A percentile compares a stretch with the other conserved stretches of the same genome.
Evolutionary conservation across 2,113 vertebrate genomes (phyloP).

Genomic region (Gila orcuttii): DNA sequence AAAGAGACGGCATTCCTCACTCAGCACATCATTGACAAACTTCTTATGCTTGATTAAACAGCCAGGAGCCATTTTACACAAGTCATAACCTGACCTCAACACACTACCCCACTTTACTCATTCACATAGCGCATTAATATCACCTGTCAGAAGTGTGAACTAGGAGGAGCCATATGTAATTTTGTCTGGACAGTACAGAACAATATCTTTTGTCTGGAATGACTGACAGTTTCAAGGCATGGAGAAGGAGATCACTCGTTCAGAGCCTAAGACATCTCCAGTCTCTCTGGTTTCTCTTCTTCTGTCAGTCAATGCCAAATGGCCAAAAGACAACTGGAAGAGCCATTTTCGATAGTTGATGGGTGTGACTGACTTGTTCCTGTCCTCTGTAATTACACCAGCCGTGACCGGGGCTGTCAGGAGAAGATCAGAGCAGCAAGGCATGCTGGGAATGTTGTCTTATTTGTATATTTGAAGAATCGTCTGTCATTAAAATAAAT

Average conservation of each 20-base stretch:
- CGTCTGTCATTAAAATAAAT: not conserved
- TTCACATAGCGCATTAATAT: constrained; percentile 6
- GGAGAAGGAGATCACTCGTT: not conserved
- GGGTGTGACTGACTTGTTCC: constrained; percentile 45
- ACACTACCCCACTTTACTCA: constrained; percentile 16
- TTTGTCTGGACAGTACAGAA: not conserved
- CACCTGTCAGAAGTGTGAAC: constrained; percentile 6
- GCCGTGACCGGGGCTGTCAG: constrained; percentile 49
- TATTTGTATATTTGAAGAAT: constrained; percentile 36
- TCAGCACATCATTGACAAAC: constrained; percentile 46
- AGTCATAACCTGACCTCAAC: constrained; percentile 29
- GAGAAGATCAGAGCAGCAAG: constrained; percentile 35
- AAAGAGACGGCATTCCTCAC: constrained; percentile 57
- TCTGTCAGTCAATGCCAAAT: constrained; percentile 14
- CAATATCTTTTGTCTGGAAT: not conserved
- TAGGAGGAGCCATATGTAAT: not conserved
- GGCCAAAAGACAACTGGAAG: constrained; percentile 2
- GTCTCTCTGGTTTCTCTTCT: not conserved
- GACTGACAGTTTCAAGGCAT: not conserved
- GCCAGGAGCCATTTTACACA: constrained; percentile 53
- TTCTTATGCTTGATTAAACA: constrained; percentile 56
- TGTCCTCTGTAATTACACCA: constrained; percentile 49
- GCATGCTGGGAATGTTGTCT: constrained; percentile 55
- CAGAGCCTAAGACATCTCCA: not conserved
- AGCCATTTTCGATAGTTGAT: constrained; percentile 24